These are phyloP conservation scores for Gallinago media DNA, from an alignment of 2,113 vertebrate genomes.

Conservation along the genomic window DNA sequence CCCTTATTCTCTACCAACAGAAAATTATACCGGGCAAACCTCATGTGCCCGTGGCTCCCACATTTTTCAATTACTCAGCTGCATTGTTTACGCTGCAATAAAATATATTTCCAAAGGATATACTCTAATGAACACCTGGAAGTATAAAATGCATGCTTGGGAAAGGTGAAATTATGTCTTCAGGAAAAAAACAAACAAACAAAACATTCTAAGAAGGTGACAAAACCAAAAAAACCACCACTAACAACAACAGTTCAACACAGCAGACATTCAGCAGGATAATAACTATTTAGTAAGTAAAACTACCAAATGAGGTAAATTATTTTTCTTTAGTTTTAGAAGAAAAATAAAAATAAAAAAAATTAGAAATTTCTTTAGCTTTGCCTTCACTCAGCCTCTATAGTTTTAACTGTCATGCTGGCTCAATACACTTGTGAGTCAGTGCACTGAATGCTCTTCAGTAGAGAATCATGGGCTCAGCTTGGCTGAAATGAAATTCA, in stretches of 20 bases:
- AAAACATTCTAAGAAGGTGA: conserved; percentile 28
- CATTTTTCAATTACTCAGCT: not conserved
- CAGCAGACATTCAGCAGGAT: conserved; percentile 27
- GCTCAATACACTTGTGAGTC: conserved; percentile 16
- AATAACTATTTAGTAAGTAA: conserved; percentile 36
- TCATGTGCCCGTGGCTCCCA: not conserved
- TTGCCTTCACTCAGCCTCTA: not conserved
- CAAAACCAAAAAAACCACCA: not conserved
- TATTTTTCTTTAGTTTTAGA: not conserved
- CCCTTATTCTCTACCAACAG: not conserved
- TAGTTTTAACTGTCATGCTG: conserved; percentile 46
- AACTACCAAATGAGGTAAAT: conserved; percentile 38
- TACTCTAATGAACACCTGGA: conserved; percentile 30
- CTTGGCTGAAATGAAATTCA: conserved; percentile 1
- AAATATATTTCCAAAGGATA: not conserved
- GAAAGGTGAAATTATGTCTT: conserved; percentile 47
- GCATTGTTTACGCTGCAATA: not conserved
- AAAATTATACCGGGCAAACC: not conserved
- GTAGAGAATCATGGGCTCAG: not conserved
- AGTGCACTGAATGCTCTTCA: not conserved
- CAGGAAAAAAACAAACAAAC: not conserved
- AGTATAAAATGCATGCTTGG: conserved; percentile 27
- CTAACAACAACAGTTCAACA: not conserved
- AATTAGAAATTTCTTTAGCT: conserved; percentile 37
- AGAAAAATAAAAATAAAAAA: too few relatives aligned